These are phyloP conservation scores for Xiphorhynchus erythropygius DNA, from an alignment of 2,797 vertebrate genomes.

Conservation along the genomic window DNA sequence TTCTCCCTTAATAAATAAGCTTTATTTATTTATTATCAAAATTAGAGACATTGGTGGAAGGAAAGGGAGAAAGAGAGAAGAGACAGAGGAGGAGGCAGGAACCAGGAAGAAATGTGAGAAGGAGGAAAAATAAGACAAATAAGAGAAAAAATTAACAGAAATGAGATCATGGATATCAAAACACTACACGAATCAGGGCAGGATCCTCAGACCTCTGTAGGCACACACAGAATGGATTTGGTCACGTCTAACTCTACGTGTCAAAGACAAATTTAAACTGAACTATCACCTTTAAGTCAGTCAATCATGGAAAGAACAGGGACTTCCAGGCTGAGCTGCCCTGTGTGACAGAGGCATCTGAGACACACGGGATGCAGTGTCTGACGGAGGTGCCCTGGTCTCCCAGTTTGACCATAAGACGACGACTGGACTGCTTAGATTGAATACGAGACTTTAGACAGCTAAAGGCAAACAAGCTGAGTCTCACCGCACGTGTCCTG, in stretches of 20 bases:
- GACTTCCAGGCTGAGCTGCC: neutral
- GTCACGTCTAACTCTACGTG: neutral
- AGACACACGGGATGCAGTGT: neutral
- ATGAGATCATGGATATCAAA: neutral
- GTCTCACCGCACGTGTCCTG: slow-evolving; percentile 65
- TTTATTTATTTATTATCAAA: neutral
- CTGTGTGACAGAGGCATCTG: neutral
- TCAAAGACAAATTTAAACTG: neutral
- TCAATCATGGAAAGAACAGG: neutral
- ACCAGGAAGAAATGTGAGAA: neutral
- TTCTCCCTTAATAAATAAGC: neutral
- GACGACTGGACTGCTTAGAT: slow-evolving; percentile 24
- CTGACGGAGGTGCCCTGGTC: neutral
- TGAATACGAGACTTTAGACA: slow-evolving; percentile 63
- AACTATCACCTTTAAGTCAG: neutral
- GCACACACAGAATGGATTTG: neutral
- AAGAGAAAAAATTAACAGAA: neutral
- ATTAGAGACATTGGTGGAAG: neutral
- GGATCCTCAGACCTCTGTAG: neutral
- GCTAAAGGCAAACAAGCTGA: slow-evolving; percentile 64
- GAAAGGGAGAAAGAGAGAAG: neutral
- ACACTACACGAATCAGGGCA: neutral
- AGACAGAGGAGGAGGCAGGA: neutral
- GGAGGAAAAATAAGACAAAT: neutral
- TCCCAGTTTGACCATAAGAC: slow-evolving; percentile 12